Base-by-base conservation (phyloP, 2,797 vertebrate species). In the Brachymystax lenok region DNA sequence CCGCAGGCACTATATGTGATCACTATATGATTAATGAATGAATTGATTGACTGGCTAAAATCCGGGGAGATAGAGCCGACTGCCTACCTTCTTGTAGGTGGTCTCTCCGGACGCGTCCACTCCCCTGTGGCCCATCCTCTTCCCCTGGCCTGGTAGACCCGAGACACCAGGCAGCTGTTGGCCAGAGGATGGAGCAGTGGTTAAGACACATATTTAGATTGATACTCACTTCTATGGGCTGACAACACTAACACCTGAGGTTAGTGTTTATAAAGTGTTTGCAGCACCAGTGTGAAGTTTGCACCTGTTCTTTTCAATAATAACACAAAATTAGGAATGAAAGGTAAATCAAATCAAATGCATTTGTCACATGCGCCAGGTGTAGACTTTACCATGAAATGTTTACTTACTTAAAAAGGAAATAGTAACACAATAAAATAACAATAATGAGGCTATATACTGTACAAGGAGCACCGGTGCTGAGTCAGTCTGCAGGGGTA, bases 91-190 rank as follows among this genome's bases (percentile, higher is more conserved):
- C 89, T 99, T 99, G 88, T 99, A 99, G 7, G 98, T 99, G 30
- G 98, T 99, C 88, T 99, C 97, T 3, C 98, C 98, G 0, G 98
- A 99, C 1, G 98, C 97, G 8, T 99, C 98, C 72, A 99, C 98
- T 0, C 97, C 94, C 86, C 98, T 95, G 90, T 99, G 98, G 68
- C 98, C 97, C 16, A 99, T 95, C 91, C 96, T 99, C 92, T 95
- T 98, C 3, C 96, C 95, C 54, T 96, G 95, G 77, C 95, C 94
- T 0, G 93, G 94, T 87, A 95, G 96, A 70, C 96, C 96, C 0
- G 95, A 95, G 59, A 94, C 92, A 0, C 91, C 94, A 0, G 95
- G 94, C 82, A 95, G 94, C 97, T 99, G 87, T 30, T 12, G 69
- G 28, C 64, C 19, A 77, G 10, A 83, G 28, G 3, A 52, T 27